Base-by-base conservation (phyloP, 2,888 invertebrate species). In the Clitarchus hookeri region DNA sequence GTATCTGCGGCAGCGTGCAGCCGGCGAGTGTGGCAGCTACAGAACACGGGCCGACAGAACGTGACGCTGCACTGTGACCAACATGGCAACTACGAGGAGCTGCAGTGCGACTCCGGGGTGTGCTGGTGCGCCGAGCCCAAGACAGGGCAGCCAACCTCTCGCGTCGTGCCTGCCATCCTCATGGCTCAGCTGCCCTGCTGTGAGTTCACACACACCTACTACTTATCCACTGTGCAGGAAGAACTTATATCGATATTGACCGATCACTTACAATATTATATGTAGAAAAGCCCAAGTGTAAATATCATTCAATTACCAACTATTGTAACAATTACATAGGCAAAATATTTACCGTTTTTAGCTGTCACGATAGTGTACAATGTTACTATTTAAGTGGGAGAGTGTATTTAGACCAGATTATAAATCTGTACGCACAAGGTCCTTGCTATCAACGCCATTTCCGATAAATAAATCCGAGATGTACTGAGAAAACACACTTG, bases 101-200 rank as follows among this genome's bases (percentile, higher is more conserved):
- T 96, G 48, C 96, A 96, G 90, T 96, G 95, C 89, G 94, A 95
- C 90, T 92, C 93, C 86, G 94, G 94, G 2, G 90, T 94, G 88
- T 96, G 96, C 90, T 95, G 95, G 95, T 96, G 95, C 90, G 94
- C 93, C 1, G 93, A 94, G 65, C 91, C 93, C 0, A 92, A 90
- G 89, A 95, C 94, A 85, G 95, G 95, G 26, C 92, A 93, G 88
- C 92, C 94, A 2, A 91, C 91, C 0, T 89, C 90, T 54, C 91
- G 90, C 78, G 93, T 94, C 0, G 93, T 95, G 11, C 94, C 93
- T 0, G 93, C 94, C 89, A 91, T 90, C 8, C 92, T 95, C 89
- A 94, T 95, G 93, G 91, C 89, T 84, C 91, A 91, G 88, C 91
- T 96, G 84, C 94, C 95, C 6, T 96, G 96, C 89, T 95, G 95